A percentile compares a stretch with the other conserved stretches of the same genome.
phyloP scores from a whole-genome alignment of 2,797 vertebrate genomes.

The Clamator glandarius region DNA sequence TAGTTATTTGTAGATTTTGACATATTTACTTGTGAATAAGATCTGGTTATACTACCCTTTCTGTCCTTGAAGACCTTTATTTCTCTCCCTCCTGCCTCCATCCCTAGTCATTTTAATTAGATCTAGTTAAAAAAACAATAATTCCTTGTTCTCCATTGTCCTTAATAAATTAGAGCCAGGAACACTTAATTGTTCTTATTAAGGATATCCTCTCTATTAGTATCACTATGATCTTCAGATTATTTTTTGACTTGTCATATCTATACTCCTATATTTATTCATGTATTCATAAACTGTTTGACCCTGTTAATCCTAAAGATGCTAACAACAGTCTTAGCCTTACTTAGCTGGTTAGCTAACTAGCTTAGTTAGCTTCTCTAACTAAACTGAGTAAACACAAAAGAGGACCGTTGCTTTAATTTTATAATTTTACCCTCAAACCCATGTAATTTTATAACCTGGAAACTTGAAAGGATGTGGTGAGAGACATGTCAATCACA shows the following conservation, averaged over 20 bases:
- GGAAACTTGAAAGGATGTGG: constrained; percentile 67
- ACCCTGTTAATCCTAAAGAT: not conserved
- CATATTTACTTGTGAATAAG: not conserved
- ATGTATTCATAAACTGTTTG: not conserved
- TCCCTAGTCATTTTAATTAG: not conserved
- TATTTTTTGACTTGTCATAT: not conserved
- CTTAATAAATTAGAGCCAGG: not conserved
- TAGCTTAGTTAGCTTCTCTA: not conserved
- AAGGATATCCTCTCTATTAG: not conserved
- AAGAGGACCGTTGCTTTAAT: not conserved
- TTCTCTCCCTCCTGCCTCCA: not conserved
- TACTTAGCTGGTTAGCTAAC: not conserved
- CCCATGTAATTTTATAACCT: constrained; percentile 12
- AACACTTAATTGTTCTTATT: not conserved
- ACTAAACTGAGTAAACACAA: not conserved
- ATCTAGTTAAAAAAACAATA: not conserved
- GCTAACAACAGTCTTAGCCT: not conserved
- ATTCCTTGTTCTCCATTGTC: not conserved
- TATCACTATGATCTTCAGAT: not conserved
- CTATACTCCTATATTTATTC: not conserved
- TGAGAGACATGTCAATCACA: constrained; percentile 65
- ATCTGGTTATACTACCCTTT: not conserved
- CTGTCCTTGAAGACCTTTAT: not conserved
- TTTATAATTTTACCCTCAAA: constrained; percentile 44
- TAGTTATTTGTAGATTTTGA: not conserved